Conservation (phyloP, 1,140 invertebrate genomes). For the Heliothis subflexa region DNA sequence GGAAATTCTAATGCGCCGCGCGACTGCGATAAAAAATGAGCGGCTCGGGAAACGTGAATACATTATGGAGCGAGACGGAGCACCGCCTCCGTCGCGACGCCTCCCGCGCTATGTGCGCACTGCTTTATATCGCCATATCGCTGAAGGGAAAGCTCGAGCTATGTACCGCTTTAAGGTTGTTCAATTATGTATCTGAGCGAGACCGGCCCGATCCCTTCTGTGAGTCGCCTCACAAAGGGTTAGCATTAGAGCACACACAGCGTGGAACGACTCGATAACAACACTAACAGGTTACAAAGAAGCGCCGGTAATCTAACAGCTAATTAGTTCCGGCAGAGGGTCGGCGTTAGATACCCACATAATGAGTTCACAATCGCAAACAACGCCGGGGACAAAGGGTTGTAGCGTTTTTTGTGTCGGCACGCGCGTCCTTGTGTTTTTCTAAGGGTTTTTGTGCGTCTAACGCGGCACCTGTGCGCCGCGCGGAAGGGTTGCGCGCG, state of each 20-base stretch:
- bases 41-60: slow-evolving; percentile 81
- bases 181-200: slow-evolving; percentile 55
- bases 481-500: slow-evolving; percentile 49
- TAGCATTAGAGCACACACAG: neutral
- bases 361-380: slow-evolving; percentile 54
- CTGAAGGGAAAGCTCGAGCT: slow-evolving; percentile 66
- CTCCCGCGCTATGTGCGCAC: slow-evolving; percentile 65
- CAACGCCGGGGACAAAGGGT: slow-evolving; percentile 58
- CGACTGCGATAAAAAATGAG: slow-evolving; percentile 85
- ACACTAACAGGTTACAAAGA: neutral
- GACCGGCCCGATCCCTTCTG: neutral
- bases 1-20: slow-evolving; percentile 83
- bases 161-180: slow-evolving; percentile 58
- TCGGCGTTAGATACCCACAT: slow-evolving; percentile 56
- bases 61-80: slow-evolving; percentile 79
- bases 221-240: slow-evolving; percentile 23
- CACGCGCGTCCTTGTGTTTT: slow-evolving; percentile 57
- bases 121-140: slow-evolving; percentile 72
- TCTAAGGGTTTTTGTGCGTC: slow-evolving; percentile 55
- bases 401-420: slow-evolving; percentile 52
- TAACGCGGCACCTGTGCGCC: slow-evolving; percentile 55
- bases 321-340: slow-evolving; percentile 66
- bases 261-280: neutral
- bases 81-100: slow-evolving; percentile 57
- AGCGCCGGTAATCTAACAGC: slow-evolving; percentile 62